Base-by-base conservation (phyloP, 2,113 vertebrate species). In the Lagopus leucura region DNA sequence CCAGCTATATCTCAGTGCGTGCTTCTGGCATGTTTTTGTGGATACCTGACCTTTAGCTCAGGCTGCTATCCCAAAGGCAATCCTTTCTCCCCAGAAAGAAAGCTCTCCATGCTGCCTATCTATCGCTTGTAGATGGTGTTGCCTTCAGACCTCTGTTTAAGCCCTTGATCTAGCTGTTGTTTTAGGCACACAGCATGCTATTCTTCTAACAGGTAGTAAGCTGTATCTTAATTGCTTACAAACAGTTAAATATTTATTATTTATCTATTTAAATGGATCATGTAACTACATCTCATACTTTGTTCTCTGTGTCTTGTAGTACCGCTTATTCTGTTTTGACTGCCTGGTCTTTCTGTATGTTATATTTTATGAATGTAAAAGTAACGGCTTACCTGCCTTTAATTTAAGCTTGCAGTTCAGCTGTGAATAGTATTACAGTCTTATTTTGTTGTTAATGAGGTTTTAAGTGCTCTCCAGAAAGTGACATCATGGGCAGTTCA, bases 31-130 rank as follows among this genome's bases (percentile, higher is more conserved):
- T 93, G 27, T 36, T 63, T 45, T 73, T 77, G 55, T 78, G 21
- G 6, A 11, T 82, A 60, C 76, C 54, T 93, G 91, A 82, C 87
- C 72, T 93, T 86, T 47, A 82, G 74, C 78, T 92, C 65, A 30
- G 34, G 54, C 67, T 91, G 0, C 28, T 91, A 2, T 55, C 1
- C 1, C 67, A 76, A 71, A 77, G 60, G n/a, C 38, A 47, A 11
- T 40, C 54, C 70, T 91, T 86, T 27, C 48, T 36, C 3, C 67
- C 63, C 47, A 15, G 17, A 30, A 54, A 8, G 32, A 77, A 34
- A 71, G 17, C 36, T 48, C 12, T 75, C 3, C 2, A 1, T 52
- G 61, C 52, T 38, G 38, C 38, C 38, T 36, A 6, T 67, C 60
- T 80, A 4, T 58, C 30, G n/a, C 50, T 85, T 71, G 15, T 71